A percentile compares a stretch with the other conserved stretches of the same genome.
Conservation (phyloP, 2,888 invertebrate genomes). For the Hyalella azteca region DNA sequence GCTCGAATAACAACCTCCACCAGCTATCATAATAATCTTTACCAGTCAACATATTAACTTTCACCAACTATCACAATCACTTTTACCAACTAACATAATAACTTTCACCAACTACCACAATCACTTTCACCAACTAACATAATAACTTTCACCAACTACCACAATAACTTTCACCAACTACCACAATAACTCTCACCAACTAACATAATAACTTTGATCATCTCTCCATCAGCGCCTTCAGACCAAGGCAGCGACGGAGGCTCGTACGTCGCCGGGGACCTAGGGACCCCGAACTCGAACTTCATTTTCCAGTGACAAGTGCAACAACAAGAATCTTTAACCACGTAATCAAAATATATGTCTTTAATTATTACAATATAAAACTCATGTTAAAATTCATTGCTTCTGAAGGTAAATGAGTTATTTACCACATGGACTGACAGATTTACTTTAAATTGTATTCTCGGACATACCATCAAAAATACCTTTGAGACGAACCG, state of each 20-base stretch:
- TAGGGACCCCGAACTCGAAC: conserved; percentile 17
- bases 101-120: background rate
- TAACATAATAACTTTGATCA: background rate
- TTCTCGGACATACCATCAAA: too few relatives aligned
- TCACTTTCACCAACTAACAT: background rate
- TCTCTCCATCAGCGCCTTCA: background rate
- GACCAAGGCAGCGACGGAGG: background rate
- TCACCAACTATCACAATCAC: background rate
- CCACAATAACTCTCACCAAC: background rate
- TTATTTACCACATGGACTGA: too few relatives aligned
- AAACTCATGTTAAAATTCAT: too few relatives aligned
- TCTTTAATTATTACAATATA: too few relatives aligned
- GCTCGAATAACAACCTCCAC: too few relatives aligned
- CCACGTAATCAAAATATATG: too few relatives aligned
- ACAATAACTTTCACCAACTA: background rate
- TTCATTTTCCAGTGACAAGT: background rate
- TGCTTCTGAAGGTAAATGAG: too few relatives aligned
- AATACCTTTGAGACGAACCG: too few relatives aligned
- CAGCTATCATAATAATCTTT: too few relatives aligned
- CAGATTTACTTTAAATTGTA: too few relatives aligned
- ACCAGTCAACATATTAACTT: background rate
- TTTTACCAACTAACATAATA: background rate
- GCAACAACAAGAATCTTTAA: too few relatives aligned
- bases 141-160: background rate
- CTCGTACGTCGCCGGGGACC: conserved; percentile 3